phyloP scores from a whole-genome alignment of 1,140 invertebrate species.

The Caerostris extrusa region DNA sequence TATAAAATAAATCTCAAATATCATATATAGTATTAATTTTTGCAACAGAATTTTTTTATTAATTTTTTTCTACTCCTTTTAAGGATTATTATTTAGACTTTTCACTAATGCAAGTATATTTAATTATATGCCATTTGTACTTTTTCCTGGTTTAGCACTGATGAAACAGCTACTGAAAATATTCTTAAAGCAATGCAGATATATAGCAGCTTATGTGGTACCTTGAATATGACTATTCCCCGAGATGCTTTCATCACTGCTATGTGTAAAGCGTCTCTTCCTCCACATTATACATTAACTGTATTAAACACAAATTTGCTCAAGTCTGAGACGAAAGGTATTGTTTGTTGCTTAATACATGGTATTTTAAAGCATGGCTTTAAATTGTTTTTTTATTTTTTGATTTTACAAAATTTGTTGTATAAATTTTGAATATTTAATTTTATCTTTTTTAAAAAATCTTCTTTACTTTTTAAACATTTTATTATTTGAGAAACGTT shows the following conservation, averaged over 20 bases:
- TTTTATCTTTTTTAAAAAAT: no score
- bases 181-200: conserved; percentile 95
- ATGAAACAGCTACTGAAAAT: conserved; percentile 93
- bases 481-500: no score
- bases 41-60: no score
- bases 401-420: no score
- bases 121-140: conserved; percentile 8
- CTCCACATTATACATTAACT: conserved; percentile 92
- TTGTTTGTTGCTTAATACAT: background rate
- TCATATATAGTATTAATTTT: no score
- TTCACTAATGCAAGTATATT: conserved; percentile 6
- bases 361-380: no score
- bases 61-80: background rate
- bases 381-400: no score
- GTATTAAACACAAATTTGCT: conserved; percentile 72
- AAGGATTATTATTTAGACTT: background rate
- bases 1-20: no score
- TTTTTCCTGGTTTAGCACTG: conserved; percentile 86
- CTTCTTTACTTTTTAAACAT: no score
- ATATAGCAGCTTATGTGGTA: conserved; percentile 90
- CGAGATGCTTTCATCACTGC: conserved; percentile 96
- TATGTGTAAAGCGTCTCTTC: conserved; percentile 96
- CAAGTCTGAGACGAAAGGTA: conserved; percentile 64
- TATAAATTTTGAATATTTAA: no score
- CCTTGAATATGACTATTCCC: conserved; percentile 87